These are phyloP conservation scores for Ariolimax columbianus DNA, from an alignment of 2,888 invertebrate genomes.

Conservation along the genomic window DNA sequence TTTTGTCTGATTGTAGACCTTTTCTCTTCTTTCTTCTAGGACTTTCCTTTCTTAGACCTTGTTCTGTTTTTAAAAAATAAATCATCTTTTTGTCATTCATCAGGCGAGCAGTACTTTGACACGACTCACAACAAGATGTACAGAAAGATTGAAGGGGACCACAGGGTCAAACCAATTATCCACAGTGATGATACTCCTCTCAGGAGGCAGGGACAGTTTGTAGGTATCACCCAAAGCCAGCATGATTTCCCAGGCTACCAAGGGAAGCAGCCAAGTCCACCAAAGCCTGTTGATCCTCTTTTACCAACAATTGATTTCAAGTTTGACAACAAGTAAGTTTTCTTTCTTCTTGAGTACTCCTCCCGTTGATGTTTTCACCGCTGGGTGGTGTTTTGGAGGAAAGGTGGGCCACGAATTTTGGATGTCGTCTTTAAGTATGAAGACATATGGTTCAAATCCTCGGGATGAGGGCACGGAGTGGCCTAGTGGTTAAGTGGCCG, in stretches of 20 bases:
- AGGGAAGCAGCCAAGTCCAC: slow-evolving; percentile 65
- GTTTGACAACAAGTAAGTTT: slow-evolving; percentile 73
- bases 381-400: too few relatives aligned
- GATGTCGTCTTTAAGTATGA: too few relatives aligned
- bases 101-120: slow-evolving; percentile 69
- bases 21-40: too few relatives aligned
- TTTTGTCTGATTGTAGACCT: too few relatives aligned
- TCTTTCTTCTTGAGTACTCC: not conserved
- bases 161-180: slow-evolving; percentile 62
- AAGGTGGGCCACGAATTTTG: too few relatives aligned
- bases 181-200: slow-evolving; percentile 56
- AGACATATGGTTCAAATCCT: too few relatives aligned
- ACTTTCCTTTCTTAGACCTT: too few relatives aligned
- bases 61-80: too few relatives aligned
- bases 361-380: too few relatives aligned
- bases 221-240: slow-evolving; percentile 67
- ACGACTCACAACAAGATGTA: slow-evolving; percentile 73
- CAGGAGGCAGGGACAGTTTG: slow-evolving; percentile 62
- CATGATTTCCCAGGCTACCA: slow-evolving; percentile 68
- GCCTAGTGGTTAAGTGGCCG: too few relatives aligned
- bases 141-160: slow-evolving; percentile 64
- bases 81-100: too few relatives aligned
- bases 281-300: slow-evolving; percentile 69
- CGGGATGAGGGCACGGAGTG: too few relatives aligned
- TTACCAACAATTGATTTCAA: slow-evolving; percentile 72